A percentile compares a stretch with the other conserved stretches of the same genome.
Conservation (phyloP, 2,113 vertebrate species). For the Siniperca knerii region DNA sequence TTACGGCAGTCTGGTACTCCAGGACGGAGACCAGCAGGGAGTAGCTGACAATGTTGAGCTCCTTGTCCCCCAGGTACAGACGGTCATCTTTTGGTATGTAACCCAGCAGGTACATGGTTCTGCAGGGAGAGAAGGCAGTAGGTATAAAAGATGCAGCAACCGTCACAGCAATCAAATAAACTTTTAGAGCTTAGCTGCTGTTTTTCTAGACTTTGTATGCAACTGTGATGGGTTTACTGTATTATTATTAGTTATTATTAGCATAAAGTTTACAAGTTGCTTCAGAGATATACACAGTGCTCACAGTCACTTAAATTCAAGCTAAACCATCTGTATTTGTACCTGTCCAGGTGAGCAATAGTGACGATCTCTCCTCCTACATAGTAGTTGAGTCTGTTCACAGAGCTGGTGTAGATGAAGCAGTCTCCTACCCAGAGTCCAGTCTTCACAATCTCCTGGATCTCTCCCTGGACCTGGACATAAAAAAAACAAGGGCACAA, state of each 20-base stretch:
- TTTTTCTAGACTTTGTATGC: conserved; percentile 1
- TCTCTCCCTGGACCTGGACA: conserved; percentile 95
- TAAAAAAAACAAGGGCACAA: not conserved
- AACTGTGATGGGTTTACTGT: not conserved
- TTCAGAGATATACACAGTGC: not conserved
- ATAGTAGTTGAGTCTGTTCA: conserved; percentile 98
- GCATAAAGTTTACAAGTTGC: not conserved
- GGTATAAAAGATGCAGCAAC: not conserved
- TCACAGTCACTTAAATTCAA: not conserved
- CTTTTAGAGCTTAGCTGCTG: not conserved
- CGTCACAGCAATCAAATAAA: not conserved
- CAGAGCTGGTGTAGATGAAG: conserved; percentile 99
- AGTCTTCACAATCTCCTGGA: conserved; percentile 98
- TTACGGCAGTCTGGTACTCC: conserved; percentile 98
- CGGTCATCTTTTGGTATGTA: conserved; percentile 99
- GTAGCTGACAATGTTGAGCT: conserved; percentile 98
- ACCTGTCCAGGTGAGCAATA: conserved; percentile 99
- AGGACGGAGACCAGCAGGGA: conserved; percentile 96
- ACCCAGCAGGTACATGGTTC: conserved; percentile 98
- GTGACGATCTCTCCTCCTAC: conserved; percentile 99
- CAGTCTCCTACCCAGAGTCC: conserved; percentile 99
- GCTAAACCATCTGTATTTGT: conserved; percentile 2
- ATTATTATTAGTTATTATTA: not conserved
- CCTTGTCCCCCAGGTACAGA: conserved; percentile 97
- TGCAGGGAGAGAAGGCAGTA: conserved; percentile 67